Evolutionary conservation across 92 coral and sea anemone genomes (phyloP).

Genomic region (Nematostella vectensis): DNA sequence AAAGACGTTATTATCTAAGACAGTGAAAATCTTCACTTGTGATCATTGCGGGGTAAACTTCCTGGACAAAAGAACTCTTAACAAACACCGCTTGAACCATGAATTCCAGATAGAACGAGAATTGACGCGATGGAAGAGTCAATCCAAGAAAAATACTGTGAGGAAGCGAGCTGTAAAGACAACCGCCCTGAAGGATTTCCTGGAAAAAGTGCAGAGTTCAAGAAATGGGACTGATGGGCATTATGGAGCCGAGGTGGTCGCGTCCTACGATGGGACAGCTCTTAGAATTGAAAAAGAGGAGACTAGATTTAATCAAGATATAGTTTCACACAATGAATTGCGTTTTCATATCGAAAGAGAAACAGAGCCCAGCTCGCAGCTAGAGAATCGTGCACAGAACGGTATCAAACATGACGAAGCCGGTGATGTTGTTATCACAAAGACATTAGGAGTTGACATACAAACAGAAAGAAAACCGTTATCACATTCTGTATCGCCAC

Average conservation of each 20-base stretch:
- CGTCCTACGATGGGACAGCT: too few species aligned
- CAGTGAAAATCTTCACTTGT: constrained; percentile 1
- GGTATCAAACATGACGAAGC: not conserved
- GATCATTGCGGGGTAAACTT: constrained; percentile 3
- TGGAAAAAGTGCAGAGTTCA: not conserved
- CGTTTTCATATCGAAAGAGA: too few species aligned
- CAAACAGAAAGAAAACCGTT: too few species aligned
- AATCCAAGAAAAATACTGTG: not conserved
- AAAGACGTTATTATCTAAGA: not conserved
- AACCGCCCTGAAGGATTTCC: not conserved
- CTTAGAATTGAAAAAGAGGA: too few species aligned
- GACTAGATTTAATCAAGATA: too few species aligned
- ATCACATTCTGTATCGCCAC: too few species aligned
- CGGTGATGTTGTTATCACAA: not conserved
- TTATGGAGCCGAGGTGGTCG: too few species aligned
- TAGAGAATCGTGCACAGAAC: not conserved
- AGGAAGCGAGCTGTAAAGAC: not conserved
- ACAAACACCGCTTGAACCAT: constrained; percentile 1
- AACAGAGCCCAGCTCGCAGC: not conserved
- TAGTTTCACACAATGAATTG: too few species aligned
- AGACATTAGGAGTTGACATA: too few species aligned
- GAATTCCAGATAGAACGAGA: not conserved
- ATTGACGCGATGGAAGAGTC: not conserved
- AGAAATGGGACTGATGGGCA: too few species aligned
- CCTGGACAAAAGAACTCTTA: not conserved